Percentiles rank a stretch among this genome's conserved stretches.
phyloP scores from a whole-genome alignment of 1,140 invertebrate genomes.

The Papilio aristodemus region DNA sequence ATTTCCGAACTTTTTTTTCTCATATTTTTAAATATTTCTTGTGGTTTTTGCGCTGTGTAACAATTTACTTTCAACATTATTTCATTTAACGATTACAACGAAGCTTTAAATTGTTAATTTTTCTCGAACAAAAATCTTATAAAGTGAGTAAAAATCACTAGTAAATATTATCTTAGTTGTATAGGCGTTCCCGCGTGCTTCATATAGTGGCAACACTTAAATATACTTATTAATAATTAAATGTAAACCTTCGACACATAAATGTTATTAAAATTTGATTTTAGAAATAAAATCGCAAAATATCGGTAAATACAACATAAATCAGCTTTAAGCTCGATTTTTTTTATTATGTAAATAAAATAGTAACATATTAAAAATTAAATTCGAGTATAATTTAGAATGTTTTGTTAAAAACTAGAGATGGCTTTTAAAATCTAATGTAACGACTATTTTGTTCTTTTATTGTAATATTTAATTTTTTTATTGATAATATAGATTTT shows the following conservation, averaged over 20 bases:
- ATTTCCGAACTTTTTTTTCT: too few species aligned
- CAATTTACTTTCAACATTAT: not conserved
- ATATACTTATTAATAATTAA: conserved; percentile 17
- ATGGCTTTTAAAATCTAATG: too few species aligned
- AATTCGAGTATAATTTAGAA: not conserved
- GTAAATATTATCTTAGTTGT: not conserved
- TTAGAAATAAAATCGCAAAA: not conserved
- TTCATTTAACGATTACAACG: not conserved
- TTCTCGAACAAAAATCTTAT: not conserved
- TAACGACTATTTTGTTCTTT: not conserved
- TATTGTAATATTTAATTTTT: not conserved
- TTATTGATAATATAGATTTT: not conserved
- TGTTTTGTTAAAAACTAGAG: too few species aligned
- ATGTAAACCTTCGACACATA: not conserved
- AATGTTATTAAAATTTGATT: too few species aligned
- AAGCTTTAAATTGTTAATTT: conserved; percentile 18
- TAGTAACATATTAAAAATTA: not conserved
- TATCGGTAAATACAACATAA: not conserved
- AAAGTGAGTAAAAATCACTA: not conserved
- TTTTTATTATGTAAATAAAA: conserved; percentile 3
- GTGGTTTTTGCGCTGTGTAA: not conserved
- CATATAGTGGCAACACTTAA: conserved; percentile 14
- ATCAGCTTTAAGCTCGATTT: not conserved
- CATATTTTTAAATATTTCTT: not conserved
- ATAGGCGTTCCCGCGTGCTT: conserved; percentile 31